These are phyloP conservation scores for Actinostola sp. DNA, from an alignment of 92 coral and sea anemone genomes.

Conservation along the genomic window DNA sequence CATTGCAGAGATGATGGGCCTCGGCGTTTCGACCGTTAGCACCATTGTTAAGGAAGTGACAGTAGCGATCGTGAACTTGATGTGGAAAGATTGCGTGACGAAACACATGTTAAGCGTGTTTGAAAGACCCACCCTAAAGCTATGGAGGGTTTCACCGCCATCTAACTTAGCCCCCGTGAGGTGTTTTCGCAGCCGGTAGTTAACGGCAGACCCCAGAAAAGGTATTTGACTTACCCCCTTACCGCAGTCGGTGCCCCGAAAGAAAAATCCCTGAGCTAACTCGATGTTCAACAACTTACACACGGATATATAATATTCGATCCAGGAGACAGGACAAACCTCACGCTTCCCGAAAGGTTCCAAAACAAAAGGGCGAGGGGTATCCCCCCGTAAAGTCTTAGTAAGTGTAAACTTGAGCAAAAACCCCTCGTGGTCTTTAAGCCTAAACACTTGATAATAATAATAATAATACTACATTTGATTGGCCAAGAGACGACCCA, in stretches of 20 bases:
- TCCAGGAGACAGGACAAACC: slow-evolving; percentile 49
- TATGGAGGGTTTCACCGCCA: slow-evolving; percentile 48
- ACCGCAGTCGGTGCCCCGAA: slow-evolving; percentile 43
- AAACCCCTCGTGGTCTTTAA: slow-evolving; percentile 12
- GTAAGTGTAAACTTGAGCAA: slow-evolving; percentile 24
- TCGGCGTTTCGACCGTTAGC: no score
- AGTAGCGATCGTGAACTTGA: no score
- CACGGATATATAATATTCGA: slow-evolving; percentile 37
- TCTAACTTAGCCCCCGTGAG: slow-evolving; percentile 22
- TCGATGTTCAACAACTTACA: slow-evolving; percentile 20
- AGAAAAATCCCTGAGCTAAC: slow-evolving; percentile 41
- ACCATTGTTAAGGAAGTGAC: no score
- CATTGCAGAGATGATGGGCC: no score
- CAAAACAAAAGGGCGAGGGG: slow-evolving; percentile 23
- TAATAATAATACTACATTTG: no score
- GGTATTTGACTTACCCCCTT: slow-evolving; percentile 39
- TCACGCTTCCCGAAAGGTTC: slow-evolving; percentile 3
- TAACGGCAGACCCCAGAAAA: slow-evolving; percentile 42
- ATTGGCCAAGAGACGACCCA: slow-evolving; percentile 39
- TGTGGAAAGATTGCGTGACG: no score
- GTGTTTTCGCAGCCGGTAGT: slow-evolving; percentile 35
- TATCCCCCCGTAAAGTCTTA: slow-evolving; percentile 14
- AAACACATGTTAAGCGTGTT: slow-evolving; percentile 29
- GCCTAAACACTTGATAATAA: slow-evolving; percentile 27
- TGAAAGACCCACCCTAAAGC: slow-evolving; percentile 56